A percentile compares a stretch with the other conserved stretches of the same genome.
Conservation (phyloP, 2,888 invertebrate genomes). For the Sipunculus nudus region DNA sequence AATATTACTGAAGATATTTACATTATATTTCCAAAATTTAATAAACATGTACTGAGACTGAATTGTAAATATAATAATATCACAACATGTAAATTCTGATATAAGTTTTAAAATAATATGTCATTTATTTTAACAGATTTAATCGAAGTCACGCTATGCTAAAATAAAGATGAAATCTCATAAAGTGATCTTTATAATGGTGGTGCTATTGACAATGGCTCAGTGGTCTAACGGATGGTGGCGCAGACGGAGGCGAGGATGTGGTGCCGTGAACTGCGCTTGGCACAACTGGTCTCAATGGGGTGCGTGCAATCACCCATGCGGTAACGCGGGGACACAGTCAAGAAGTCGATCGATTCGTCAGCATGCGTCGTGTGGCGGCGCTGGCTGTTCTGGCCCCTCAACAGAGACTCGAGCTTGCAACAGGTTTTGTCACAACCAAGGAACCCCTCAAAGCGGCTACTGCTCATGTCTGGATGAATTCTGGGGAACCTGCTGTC, state of each 20-base stretch:
- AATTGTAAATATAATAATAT: no score
- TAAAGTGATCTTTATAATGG: background rate
- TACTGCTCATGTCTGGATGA: background rate
- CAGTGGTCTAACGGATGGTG: background rate
- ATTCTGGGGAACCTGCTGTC: slow-evolving; percentile 1
- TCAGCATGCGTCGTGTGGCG: background rate
- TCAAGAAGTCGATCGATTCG: background rate
- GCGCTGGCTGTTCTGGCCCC: background rate
- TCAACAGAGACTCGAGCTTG: background rate
- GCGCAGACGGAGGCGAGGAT: background rate
- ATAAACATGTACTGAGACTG: no score
- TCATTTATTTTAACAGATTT: no score
- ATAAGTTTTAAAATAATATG: no score
- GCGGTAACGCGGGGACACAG: background rate
- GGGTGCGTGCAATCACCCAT: slow-evolving; percentile 1
- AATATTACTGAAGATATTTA: no score
- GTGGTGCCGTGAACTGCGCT: background rate
- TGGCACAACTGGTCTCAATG: background rate
- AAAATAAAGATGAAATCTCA: no score
- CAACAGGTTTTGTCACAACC: slow-evolving; percentile 3
- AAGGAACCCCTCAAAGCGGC: background rate
- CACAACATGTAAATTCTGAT: no score
- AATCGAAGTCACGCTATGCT: no score
- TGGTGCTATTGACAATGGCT: background rate
- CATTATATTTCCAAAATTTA: no score